phyloP scores from a whole-genome alignment of 2,113 vertebrate species.

The Tonatia bakeri region DNA sequence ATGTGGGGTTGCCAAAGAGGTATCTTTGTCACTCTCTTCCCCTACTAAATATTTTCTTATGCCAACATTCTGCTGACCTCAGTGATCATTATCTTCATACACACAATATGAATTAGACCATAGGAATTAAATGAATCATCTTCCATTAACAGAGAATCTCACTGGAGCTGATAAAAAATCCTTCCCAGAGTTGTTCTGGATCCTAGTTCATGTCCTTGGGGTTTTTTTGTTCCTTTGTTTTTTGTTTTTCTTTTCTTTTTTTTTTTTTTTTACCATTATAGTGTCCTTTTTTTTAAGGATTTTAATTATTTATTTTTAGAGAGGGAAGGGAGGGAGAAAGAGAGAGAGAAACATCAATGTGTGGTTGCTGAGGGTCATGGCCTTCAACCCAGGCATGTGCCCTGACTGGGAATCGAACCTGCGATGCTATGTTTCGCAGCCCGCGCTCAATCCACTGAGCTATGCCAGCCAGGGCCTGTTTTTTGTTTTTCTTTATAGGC shows the following conservation, averaged over 20 bases:
- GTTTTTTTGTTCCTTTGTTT: not conserved
- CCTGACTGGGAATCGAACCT: too few species aligned
- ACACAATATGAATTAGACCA: not conserved
- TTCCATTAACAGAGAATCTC: not conserved
- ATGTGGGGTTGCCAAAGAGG: not conserved
- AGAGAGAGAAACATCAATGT: too few species aligned
- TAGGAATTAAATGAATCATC: not conserved
- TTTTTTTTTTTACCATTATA: too few species aligned
- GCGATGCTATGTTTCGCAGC: too few species aligned
- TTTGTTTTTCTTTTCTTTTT: too few species aligned
- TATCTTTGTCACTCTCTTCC: not conserved
- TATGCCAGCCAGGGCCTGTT: too few species aligned
- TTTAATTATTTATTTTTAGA: too few species aligned
- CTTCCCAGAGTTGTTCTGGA: not conserved
- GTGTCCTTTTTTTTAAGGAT: too few species aligned
- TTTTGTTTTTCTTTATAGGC: not conserved
- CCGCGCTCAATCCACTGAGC: too few species aligned
- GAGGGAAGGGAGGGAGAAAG: too few species aligned
- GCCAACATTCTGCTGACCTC: not conserved
- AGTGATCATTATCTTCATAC: not conserved
- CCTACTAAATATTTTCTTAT: not conserved
- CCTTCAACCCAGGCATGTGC: too few species aligned
- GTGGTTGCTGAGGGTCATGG: too few species aligned
- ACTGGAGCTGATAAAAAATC: not conserved
- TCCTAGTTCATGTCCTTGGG: not conserved